A percentile compares a stretch with the other conserved stretches of the same genome.
Conservation (phyloP, 2,888 invertebrate species). For the Folsomia manolachei region DNA sequence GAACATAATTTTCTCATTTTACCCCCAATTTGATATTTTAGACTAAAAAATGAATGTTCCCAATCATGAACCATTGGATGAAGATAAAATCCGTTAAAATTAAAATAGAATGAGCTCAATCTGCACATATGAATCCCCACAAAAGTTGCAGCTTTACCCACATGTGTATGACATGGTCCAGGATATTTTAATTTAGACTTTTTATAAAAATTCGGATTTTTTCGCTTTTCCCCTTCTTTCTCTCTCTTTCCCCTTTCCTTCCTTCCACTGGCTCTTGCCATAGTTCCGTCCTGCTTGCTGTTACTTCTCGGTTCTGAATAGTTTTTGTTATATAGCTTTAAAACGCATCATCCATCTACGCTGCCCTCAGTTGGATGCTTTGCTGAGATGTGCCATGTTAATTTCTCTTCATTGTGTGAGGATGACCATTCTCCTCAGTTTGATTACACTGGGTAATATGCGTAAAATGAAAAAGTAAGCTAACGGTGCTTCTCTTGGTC, state of each 20-base stretch:
- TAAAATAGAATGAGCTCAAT: too few species aligned
- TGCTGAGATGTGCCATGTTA: too few species aligned
- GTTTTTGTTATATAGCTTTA: too few species aligned
- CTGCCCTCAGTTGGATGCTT: too few species aligned
- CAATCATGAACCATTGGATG: too few species aligned
- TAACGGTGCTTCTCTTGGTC: neutral
- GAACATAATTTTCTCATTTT: neutral
- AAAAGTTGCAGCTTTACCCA: too few species aligned
- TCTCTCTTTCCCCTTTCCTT: conserved; percentile 24
- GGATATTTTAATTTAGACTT: conserved; percentile 15
- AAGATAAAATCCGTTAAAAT: too few species aligned
- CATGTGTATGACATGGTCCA: neutral
- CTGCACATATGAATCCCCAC: too few species aligned
- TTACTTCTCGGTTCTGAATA: too few species aligned
- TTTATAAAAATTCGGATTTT: conserved; percentile 41
- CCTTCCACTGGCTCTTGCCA: conserved; percentile 16
- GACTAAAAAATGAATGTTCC: too few species aligned
- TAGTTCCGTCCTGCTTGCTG: neutral
- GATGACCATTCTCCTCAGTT: neutral
- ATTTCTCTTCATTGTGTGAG: too few species aligned
- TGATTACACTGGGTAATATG: neutral
- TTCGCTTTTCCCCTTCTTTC: conserved; percentile 20
- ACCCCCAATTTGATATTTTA: neutral
- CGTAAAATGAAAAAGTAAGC: neutral
- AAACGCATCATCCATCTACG: too few species aligned